Conservation (phyloP, 1,140 invertebrate species). For the Scaptomyza montana region DNA sequence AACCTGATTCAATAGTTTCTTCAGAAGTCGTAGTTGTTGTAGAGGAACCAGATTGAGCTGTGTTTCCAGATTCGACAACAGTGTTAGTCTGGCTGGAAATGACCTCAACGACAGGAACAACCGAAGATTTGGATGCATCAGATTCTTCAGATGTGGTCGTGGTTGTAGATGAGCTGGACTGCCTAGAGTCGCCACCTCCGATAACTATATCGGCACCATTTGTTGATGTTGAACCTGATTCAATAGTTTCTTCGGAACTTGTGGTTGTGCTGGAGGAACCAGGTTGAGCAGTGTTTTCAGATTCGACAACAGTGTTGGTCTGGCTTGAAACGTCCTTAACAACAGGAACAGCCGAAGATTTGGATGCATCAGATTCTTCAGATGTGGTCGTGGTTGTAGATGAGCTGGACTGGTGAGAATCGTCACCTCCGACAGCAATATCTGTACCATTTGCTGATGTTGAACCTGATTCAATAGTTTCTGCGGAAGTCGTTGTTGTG, state of each 20-base stretch:
- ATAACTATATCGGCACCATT: background rate
- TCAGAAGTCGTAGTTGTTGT: slow-evolving; percentile 6
- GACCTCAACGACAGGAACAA: background rate
- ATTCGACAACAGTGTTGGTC: background rate
- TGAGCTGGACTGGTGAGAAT: background rate
- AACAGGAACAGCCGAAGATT: background rate
- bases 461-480: background rate
- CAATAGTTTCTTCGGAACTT: too few species aligned
- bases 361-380: background rate
- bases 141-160: background rate
- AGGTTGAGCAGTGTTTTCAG: background rate
- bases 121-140: too few species aligned
- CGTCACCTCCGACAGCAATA: background rate
- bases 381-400: slow-evolving; percentile 18
- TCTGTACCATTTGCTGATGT: background rate
- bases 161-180: background rate
- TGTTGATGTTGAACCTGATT: slow-evolving; percentile 5
- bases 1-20: background rate
- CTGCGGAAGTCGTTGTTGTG: background rate
- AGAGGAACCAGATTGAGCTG: background rate
- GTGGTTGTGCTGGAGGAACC: background rate
- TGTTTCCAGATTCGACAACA: background rate
- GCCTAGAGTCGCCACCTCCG: too few species aligned
- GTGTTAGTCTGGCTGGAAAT: background rate
- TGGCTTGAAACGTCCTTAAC: background rate